phyloP scores from a whole-genome alignment of 2,888 invertebrate species.

The Ormyrus nitidulus region DNA sequence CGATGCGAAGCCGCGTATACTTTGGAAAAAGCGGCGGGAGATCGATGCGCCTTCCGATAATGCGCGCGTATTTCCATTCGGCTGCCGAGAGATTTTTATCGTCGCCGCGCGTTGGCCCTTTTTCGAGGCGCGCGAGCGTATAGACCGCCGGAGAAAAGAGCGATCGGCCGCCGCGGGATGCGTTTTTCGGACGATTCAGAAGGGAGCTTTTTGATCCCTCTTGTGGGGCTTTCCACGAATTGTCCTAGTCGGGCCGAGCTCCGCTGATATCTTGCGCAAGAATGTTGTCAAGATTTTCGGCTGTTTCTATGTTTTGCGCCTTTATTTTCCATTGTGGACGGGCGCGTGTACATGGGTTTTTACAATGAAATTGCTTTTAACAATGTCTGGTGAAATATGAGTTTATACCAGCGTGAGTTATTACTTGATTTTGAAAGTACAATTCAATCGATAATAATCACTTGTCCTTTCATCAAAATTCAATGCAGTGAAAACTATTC shows the following conservation, averaged over 20 bases:
- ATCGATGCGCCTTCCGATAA: slow-evolving; percentile 10
- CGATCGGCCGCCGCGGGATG: slow-evolving; percentile 34
- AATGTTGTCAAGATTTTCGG: slow-evolving; percentile 9
- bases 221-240: slow-evolving; percentile 38
- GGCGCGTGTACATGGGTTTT: too few relatives aligned
- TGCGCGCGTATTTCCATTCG: background rate
- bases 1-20: background rate
- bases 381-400: too few relatives aligned
- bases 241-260: background rate
- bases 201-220: background rate
- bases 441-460: too few relatives aligned
- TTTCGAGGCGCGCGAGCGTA: slow-evolving; percentile 9
- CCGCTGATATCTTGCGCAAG: slow-evolving; percentile 15
- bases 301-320: background rate
- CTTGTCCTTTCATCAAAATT: too few relatives aligned
- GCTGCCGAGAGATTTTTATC: slow-evolving; percentile 38
- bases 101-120: background rate
- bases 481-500: too few relatives aligned
- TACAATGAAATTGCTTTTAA: too few relatives aligned
- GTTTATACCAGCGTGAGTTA: too few relatives aligned
- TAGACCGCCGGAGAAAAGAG: slow-evolving; percentile 19
- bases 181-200: background rate
- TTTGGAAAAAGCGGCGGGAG: slow-evolving; percentile 17
- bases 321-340: too few relatives aligned
- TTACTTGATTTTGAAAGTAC: too few relatives aligned